These are phyloP conservation scores for Falco punctatus DNA, from an alignment of 2,113 vertebrate genomes.

Conservation along the genomic window DNA sequence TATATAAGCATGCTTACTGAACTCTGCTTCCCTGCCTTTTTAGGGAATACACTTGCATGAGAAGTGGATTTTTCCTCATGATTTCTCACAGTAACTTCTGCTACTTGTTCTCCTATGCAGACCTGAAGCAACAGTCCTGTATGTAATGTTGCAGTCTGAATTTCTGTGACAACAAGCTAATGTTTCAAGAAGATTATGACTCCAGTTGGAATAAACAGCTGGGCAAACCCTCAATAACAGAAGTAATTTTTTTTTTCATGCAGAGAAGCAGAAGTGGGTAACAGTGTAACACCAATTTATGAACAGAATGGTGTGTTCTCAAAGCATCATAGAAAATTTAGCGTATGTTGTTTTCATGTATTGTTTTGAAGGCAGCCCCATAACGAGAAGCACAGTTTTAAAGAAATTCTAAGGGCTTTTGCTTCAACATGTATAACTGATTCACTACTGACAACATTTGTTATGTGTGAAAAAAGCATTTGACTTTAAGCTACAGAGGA, in stretches of 20 bases:
- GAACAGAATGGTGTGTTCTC: neutral
- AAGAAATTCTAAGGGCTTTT: neutral
- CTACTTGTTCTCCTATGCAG: neutral
- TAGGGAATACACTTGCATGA: neutral
- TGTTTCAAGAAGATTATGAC: neutral
- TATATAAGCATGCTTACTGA: neutral
- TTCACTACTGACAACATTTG: neutral
- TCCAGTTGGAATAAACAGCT: neutral
- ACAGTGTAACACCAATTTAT: neutral
- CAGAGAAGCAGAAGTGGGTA: neutral
- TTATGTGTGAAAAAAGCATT: neutral
- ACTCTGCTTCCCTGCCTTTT: neutral
- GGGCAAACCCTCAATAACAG: neutral
- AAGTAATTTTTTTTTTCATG: neutral
- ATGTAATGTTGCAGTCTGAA: neutral
- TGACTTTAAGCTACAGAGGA: neutral
- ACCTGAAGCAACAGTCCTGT: conserved; percentile 17
- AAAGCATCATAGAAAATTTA: neutral
- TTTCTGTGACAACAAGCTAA: neutral
- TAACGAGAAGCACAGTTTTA: neutral
- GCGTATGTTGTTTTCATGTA: neutral
- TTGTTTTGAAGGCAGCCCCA: neutral
- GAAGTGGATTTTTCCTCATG: neutral
- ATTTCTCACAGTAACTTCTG: neutral
- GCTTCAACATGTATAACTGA: neutral